Evolutionary conservation across 2,888 invertebrate species (phyloP).

Genomic region (Drosophila histrio): DNA sequence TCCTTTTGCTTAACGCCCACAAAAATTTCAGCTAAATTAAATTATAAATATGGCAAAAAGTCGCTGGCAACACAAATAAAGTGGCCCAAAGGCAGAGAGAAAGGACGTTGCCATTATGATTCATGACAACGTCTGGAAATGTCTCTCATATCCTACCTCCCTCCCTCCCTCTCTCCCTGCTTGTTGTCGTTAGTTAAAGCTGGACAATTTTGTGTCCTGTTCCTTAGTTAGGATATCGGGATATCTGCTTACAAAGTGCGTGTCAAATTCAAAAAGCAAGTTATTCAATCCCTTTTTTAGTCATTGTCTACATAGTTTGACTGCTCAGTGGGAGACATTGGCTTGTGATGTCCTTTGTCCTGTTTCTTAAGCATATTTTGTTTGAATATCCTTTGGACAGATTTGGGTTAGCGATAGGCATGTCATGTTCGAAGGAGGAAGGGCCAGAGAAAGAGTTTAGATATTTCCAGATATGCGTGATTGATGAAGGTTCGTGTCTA

Average conservation of each 20-base stretch:
- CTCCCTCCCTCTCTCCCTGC: not conserved
- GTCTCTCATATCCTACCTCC: slow-evolving; percentile 11
- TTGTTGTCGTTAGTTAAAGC: slow-evolving; percentile 60
- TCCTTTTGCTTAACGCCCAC: slow-evolving; percentile 68
- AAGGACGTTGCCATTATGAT: slow-evolving; percentile 66
- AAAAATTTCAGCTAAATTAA: slow-evolving; percentile 79
- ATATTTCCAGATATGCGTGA: slow-evolving; percentile 33
- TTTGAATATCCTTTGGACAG: slow-evolving; percentile 39
- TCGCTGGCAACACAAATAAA: slow-evolving; percentile 64
- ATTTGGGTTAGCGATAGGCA: slow-evolving; percentile 52
- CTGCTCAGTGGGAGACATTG: slow-evolving; percentile 26
- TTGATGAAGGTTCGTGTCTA: slow-evolving; percentile 52
- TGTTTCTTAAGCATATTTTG: slow-evolving; percentile 46
- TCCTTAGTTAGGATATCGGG: slow-evolving; percentile 35
- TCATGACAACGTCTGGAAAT: slow-evolving; percentile 68
- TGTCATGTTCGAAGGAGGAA: slow-evolving; percentile 8
- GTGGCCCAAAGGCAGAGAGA: slow-evolving; percentile 48
- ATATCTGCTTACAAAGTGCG: slow-evolving; percentile 69
- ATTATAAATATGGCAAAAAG: slow-evolving; percentile 77
- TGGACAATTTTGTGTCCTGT: slow-evolving; percentile 21
- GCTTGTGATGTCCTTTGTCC: slow-evolving; percentile 38
- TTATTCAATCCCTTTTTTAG: slow-evolving; percentile 70
- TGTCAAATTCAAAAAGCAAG: slow-evolving; percentile 74
- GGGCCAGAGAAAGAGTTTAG: slow-evolving; percentile 5
- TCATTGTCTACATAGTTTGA: slow-evolving; percentile 56